phyloP scores from a whole-genome alignment of 2,113 vertebrate species.

The Esox niger region DNA sequence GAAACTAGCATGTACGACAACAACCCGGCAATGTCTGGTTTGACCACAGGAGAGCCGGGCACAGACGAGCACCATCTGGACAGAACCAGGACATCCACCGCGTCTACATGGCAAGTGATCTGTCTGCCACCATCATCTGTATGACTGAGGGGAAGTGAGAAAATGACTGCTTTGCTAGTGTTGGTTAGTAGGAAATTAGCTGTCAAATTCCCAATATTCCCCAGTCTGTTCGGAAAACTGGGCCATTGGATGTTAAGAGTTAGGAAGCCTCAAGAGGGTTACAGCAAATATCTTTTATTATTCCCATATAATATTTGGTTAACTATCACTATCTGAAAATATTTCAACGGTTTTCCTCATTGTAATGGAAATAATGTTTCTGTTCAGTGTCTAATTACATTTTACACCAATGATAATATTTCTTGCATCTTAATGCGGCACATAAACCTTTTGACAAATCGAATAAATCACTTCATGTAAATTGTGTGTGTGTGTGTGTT shows the following conservation, averaged over 20 bases:
- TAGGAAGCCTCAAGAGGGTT: constrained; percentile 51
- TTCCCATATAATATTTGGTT: constrained; percentile 44
- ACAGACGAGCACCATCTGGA: constrained; percentile 9
- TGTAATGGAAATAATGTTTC: constrained; percentile 42
- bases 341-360: constrained; percentile 44
- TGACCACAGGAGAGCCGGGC: constrained; percentile 20
- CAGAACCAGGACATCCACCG: constrained; percentile 56
- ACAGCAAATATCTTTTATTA: constrained; percentile 13
- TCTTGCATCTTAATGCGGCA: constrained; percentile 47
- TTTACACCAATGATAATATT: constrained; percentile 48
- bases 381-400: constrained; percentile 40
- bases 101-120: constrained; percentile 43
- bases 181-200: constrained; percentile 49
- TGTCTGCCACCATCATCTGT: constrained; percentile 59
- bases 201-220: constrained; percentile 60
- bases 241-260: constrained; percentile 48
- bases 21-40: not conserved
- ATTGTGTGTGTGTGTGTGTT: too few relatives aligned
- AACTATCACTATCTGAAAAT: constrained; percentile 45
- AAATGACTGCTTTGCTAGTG: constrained; percentile 56
- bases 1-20: not conserved
- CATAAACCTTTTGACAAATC: constrained; percentile 49
- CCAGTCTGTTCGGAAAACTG: constrained; percentile 48
- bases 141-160: constrained; percentile 49
- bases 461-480: constrained; percentile 52